phyloP scores from a whole-genome alignment of 1,140 invertebrate genomes.

The Diorhabda elongata region DNA sequence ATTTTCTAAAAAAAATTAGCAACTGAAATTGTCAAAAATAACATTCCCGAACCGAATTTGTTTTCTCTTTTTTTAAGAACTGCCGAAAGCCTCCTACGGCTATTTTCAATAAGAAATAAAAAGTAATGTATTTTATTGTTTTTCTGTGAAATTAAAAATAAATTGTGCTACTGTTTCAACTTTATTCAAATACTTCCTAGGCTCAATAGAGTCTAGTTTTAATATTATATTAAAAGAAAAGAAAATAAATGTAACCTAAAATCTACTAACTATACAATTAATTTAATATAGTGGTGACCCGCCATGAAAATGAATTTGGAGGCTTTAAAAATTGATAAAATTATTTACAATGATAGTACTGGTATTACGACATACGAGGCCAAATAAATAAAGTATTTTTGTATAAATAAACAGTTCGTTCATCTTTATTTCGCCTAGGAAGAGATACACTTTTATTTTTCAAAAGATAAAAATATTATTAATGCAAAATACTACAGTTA shows the following conservation, averaged over 20 bases:
- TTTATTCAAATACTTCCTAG: constrained; percentile 34
- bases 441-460: constrained; percentile 13
- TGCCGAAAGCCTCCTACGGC: constrained; percentile 2
- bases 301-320: constrained; percentile 29
- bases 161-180: constrained; percentile 40
- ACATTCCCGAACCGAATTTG: constrained; percentile 14
- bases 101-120: background rate
- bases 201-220: constrained; percentile 30
- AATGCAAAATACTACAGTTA: background rate
- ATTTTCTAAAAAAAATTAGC: too few relatives aligned
- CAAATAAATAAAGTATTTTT: constrained; percentile 4
- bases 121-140: constrained; percentile 8
- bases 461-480: background rate
- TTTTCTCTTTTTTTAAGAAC: background rate
- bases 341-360: constrained; percentile 31
- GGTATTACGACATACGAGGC: constrained; percentile 14
- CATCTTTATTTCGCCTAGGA: constrained; percentile 27
- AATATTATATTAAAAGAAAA: constrained; percentile 27
- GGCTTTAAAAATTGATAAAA: constrained; percentile 20
- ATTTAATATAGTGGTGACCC: constrained; percentile 36
- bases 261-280: constrained; percentile 39
- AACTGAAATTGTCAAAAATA: constrained; percentile 7
- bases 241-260: constrained; percentile 36
- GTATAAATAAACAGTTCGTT: background rate
- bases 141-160: constrained; percentile 37